These are phyloP conservation scores for Mesorhabditis spiculigera DNA, from an alignment of 2,888 invertebrate genomes.

Conservation along the genomic window DNA sequence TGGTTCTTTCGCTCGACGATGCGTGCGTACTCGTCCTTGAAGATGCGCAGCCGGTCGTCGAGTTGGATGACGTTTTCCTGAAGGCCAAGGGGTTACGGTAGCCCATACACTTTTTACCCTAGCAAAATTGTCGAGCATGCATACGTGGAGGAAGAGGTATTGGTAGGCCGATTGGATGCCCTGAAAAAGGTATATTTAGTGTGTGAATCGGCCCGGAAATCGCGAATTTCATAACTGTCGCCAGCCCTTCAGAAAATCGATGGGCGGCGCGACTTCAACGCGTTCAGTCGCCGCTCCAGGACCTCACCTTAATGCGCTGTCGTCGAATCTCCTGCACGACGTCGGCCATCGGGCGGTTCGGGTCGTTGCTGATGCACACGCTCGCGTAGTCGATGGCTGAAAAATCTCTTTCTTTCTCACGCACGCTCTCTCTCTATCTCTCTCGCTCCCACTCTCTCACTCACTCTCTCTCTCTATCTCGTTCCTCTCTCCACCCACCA, in stretches of 20 bases:
- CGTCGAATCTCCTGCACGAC: not conserved
- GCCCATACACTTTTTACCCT: not conserved
- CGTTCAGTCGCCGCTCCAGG: not conserved
- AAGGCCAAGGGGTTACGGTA: not conserved
- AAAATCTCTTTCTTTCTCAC: not conserved
- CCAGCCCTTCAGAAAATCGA: too few relatives aligned
- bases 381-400: not conserved
- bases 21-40: not conserved
- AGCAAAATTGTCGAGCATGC: not conserved
- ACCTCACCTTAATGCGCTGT: not conserved
- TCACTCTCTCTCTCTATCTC: too few relatives aligned
- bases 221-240: too few relatives aligned
- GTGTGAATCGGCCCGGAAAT: too few relatives aligned
- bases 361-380: not conserved
- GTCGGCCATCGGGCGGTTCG: not conserved
- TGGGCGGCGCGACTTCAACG: not conserved
- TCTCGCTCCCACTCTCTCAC: too few relatives aligned
- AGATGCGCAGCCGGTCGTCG: not conserved
- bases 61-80: not conserved
- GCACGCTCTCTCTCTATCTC: too few relatives aligned
- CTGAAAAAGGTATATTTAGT: not conserved
- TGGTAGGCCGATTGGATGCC: not conserved
- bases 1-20: constrained; percentile 4
- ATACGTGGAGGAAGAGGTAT: constrained; percentile 2
- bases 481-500: not conserved